phyloP scores from a whole-genome alignment of 2,797 vertebrate species.

The Adelosebastes latens region DNA sequence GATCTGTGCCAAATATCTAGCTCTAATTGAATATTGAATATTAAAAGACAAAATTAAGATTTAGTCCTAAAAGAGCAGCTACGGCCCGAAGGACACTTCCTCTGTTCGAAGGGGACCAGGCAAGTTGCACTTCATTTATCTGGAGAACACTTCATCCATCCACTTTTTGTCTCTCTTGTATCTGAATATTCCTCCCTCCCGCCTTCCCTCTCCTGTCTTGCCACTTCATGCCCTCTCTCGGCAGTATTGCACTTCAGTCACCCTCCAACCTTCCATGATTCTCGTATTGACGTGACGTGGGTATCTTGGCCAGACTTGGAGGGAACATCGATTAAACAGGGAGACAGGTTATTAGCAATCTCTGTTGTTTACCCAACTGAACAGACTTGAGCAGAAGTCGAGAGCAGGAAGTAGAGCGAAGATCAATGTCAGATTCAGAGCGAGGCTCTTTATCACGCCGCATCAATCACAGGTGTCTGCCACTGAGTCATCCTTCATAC shows the following conservation, averaged over 20 bases:
- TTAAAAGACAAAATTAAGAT: neutral
- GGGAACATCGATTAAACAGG: constrained; percentile 58
- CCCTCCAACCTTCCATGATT: constrained; percentile 36
- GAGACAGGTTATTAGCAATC: constrained; percentile 61
- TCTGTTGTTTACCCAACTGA: constrained; percentile 63
- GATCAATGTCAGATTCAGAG: constrained; percentile 58
- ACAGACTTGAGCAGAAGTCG: constrained; percentile 19
- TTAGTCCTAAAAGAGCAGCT: neutral
- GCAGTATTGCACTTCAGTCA: constrained; percentile 11
- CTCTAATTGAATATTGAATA: neutral
- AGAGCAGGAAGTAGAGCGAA: constrained; percentile 26
- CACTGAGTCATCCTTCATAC: constrained; percentile 43
- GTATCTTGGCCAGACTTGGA: constrained; percentile 34
- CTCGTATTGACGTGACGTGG: constrained; percentile 39
- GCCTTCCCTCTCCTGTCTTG: neutral
- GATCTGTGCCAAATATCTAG: neutral
- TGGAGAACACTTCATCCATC: constrained; percentile 8
- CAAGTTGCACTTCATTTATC: constrained; percentile 14
- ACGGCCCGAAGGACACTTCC: neutral
- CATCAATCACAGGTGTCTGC: constrained; percentile 56
- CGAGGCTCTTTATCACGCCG: constrained; percentile 25
- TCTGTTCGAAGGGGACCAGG: neutral
- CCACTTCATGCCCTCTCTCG: neutral
- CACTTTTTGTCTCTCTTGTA: constrained; percentile 1
- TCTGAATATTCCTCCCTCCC: neutral